phyloP scores from a whole-genome alignment of 1,140 invertebrate species.

The Drosophila hydei region DNA sequence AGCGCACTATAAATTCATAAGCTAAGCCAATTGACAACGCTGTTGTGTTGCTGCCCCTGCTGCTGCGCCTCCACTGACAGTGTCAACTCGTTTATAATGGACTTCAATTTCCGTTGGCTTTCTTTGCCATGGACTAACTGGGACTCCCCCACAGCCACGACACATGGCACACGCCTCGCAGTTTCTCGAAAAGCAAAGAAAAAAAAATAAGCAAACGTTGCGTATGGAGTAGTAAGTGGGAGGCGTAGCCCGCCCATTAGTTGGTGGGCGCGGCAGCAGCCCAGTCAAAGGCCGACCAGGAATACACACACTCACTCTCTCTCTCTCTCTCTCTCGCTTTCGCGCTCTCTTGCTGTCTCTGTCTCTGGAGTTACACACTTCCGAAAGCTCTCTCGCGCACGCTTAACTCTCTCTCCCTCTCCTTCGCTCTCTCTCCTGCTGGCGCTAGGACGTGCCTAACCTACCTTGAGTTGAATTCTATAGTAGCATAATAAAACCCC shows the following conservation, averaged over 20 bases:
- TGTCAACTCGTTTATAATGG: constrained; percentile 66
- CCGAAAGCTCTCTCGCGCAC: constrained; percentile 17
- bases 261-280: constrained; percentile 70
- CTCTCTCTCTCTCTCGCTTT: constrained; percentile 14
- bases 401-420: constrained; percentile 15
- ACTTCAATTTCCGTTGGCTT: constrained; percentile 74
- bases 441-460: constrained; percentile 68
- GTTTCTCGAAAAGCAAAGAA: constrained; percentile 54
- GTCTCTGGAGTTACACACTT: constrained; percentile 2
- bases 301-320: constrained; percentile 28
- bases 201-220: constrained; percentile 32
- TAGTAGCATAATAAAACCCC: constrained; percentile 68
- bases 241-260: constrained; percentile 23
- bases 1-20: constrained; percentile 59
- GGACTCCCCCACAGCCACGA: constrained; percentile 9
- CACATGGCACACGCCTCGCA: constrained; percentile 60
- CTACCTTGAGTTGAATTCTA: constrained; percentile 76
- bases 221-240: constrained; percentile 14
- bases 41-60: constrained; percentile 29
- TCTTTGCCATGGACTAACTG: background rate
- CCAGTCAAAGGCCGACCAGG: constrained; percentile 42
- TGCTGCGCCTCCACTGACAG: constrained; percentile 40
- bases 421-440: constrained; percentile 2
- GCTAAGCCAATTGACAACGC: constrained; percentile 56
- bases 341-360: background rate